Base-by-base conservation (phyloP, 2,888 invertebrate genomes). In the Catocala sponsa region DNA sequence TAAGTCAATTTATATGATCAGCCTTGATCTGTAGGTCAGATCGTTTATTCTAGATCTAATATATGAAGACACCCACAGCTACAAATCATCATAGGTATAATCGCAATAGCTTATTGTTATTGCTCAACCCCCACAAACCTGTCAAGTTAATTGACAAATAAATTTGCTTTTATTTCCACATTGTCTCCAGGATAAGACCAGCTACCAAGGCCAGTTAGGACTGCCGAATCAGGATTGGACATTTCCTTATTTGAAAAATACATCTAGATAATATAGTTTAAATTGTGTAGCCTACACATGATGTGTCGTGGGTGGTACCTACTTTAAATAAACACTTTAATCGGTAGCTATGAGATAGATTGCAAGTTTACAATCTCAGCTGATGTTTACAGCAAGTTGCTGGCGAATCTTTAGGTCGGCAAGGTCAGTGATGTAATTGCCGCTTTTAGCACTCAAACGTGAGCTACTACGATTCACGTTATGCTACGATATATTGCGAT, bases 341-440 rank as follows among this genome's bases (percentile, higher is more conserved):
- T 46, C 46, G n/a, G n/a, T 52, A 51, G 7, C 10, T 47, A 50
- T 47, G 12, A n/a, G 49, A 35, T 50, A 63, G 70, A 71, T 59
- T 65, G 72, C 61, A 65, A 76, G 72, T 79, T 80, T 74, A 69
- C 80, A 89, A 88, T 88, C 85, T 86, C 85, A 83, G 88, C 84
- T 86, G 86, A 85, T 88, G 85, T 88, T 89, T 85, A 87, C 81
- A 80, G 81, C 83, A 78, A 82, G 80, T 83, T 85, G 82, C 78
- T 78, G 76, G 82, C 82, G 85, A 84, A 86, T 82, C 83, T 84
- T 79, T 85, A 75, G 73, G 82, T 76, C 55, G 56, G 74, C 93
- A 91, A 94, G 94, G 94, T 84, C 91, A 89, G 83, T 94, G 94
- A 94, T 91, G 94, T 94, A 94, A 94, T 92, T 89, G 88, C 91